phyloP scores from a whole-genome alignment of 2,113 vertebrate species.

The Suricata suricatta region DNA sequence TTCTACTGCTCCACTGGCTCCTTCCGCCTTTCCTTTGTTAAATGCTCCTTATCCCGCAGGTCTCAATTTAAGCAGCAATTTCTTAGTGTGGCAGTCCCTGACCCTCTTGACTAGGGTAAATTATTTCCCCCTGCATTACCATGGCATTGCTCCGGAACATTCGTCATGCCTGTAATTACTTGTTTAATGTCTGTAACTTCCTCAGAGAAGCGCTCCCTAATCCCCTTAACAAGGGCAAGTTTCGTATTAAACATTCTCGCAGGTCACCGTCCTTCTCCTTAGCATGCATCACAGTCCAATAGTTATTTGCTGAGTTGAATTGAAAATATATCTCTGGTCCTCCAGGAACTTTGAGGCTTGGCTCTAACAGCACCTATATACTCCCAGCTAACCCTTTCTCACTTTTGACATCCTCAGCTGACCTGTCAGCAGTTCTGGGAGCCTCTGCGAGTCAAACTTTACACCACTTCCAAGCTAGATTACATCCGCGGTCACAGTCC shows the following conservation, averaged over 20 bases:
- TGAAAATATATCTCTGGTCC: not conserved
- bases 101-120: not conserved
- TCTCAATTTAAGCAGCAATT: not conserved
- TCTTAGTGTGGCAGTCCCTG: not conserved
- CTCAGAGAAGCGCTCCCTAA: not conserved
- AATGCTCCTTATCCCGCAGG: not conserved
- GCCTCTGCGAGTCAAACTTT: not conserved
- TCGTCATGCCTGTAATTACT: slow-evolving; percentile 4
- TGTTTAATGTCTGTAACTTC: slow-evolving; percentile 36
- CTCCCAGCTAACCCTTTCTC: not conserved
- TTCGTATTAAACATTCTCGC: not conserved
- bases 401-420: not conserved
- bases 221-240: not conserved
- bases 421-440: not conserved
- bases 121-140: not conserved
- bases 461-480: not conserved
- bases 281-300: not conserved
- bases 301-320: slow-evolving; percentile 27
- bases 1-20: not conserved
- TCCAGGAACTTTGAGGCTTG: not conserved
- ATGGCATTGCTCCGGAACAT: not conserved
- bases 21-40: not conserved
- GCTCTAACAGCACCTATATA: not conserved
- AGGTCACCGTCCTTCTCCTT: not conserved
- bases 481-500: not conserved